Evolutionary conservation across 2,113 vertebrate genomes (phyloP).

Genomic region (Myotis brandtii): DNA sequence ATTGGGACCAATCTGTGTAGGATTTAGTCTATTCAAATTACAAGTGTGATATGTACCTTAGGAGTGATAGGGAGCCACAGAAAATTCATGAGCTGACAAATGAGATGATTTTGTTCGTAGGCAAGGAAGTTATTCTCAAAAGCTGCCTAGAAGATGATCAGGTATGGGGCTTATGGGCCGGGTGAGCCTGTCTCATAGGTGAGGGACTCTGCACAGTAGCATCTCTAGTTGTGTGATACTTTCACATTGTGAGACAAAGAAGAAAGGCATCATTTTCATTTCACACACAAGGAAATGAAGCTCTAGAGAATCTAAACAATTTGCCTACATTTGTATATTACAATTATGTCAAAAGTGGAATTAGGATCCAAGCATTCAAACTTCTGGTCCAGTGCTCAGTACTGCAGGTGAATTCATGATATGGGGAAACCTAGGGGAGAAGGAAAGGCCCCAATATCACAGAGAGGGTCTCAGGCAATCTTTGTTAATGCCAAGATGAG

Average conservation of each 20-base stretch:
- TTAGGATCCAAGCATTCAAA: neutral
- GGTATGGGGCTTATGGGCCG: accelerated
- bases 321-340: neutral
- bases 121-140: neutral
- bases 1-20: neutral
- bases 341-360: neutral
- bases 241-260: neutral
- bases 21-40: neutral
- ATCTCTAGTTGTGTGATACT: neutral
- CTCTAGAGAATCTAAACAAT: neutral
- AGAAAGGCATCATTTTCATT: neutral
- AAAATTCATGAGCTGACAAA: neutral
- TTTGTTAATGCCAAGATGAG: neutral
- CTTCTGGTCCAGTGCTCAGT: neutral
- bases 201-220: neutral
- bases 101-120: neutral
- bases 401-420: neutral
- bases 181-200: neutral
- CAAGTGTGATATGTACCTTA: neutral
- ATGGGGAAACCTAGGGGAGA: neutral
- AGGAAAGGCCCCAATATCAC: neutral
- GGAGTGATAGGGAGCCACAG: neutral
- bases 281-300: neutral
- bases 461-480: neutral
- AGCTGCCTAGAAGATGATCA: neutral